These are phyloP conservation scores for Nephotettix cincticeps DNA, from an alignment of 1,140 invertebrate genomes.

Conservation along the genomic window DNA sequence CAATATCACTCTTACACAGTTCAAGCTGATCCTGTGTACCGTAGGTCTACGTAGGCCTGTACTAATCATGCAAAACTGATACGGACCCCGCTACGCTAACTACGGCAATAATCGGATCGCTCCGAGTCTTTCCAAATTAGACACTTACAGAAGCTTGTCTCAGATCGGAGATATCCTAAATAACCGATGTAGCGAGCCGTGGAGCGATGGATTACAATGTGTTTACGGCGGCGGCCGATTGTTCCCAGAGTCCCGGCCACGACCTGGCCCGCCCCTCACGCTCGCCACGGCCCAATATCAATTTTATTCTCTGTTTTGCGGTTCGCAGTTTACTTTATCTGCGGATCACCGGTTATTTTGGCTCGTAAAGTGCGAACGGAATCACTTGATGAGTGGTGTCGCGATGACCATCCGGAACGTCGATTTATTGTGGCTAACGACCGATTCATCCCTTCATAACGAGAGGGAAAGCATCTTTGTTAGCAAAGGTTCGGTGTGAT, in stretches of 20 bases:
- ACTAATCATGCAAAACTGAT: not conserved
- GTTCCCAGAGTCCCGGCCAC: not conserved
- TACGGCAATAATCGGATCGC: slow-evolving; percentile 17
- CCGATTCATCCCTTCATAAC: no score
- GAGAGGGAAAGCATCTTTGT: no score
- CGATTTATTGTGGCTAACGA: no score
- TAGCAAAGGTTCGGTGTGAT: no score
- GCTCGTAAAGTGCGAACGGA: slow-evolving; percentile 7
- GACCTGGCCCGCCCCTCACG: not conserved
- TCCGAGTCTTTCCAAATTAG: slow-evolving; percentile 21
- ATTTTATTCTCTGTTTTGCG: slow-evolving; percentile 6
- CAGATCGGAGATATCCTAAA: slow-evolving; percentile 26
- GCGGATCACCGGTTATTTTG: not conserved
- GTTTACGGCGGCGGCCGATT: slow-evolving; percentile 6
- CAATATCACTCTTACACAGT: no score
- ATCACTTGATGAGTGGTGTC: not conserved
- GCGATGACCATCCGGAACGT: no score
- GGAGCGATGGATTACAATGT: slow-evolving; percentile 15
- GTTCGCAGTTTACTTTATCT: slow-evolving; percentile 4
- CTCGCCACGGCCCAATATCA: not conserved
- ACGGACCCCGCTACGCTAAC: slow-evolving; percentile 15
- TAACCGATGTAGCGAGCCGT: slow-evolving; percentile 12
- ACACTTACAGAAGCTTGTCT: slow-evolving; percentile 25
- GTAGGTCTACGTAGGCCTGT: no score
- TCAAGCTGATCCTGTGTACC: no score